phyloP scores from a whole-genome alignment of 2,888 invertebrate species.

The Pheosia tremula region DNA sequence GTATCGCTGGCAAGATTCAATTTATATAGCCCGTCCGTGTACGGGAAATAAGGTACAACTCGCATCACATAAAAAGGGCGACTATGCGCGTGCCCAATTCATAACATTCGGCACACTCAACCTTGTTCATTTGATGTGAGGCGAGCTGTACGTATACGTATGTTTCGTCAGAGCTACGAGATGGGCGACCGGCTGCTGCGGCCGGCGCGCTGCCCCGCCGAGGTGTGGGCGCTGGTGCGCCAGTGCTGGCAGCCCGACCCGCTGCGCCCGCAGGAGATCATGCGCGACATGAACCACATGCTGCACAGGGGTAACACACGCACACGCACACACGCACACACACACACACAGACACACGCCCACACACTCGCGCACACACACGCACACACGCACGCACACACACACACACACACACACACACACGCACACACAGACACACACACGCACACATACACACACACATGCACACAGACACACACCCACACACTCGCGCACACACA shows the following conservation, averaged over 20 bases:
- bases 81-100: no score
- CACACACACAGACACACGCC: no score
- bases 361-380: no score
- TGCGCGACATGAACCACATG: constrained; percentile 93
- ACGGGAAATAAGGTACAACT: no score
- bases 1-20: no score
- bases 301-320: constrained; percentile 85
- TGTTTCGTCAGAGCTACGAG: constrained; percentile 84
- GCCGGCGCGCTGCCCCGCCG: constrained; percentile 88
- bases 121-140: background rate
- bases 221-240: constrained; percentile 90
- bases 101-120: no score
- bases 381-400: background rate
- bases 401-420: background rate
- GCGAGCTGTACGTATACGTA: constrained; percentile 45
- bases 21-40: no score
- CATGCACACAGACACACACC: constrained; percentile 1
- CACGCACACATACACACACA: background rate
- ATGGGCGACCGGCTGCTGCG: constrained; percentile 88
- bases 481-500: background rate
- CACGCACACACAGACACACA: background rate
- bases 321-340: background rate
- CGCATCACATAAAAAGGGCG: no score
- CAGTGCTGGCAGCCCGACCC: constrained; percentile 93
- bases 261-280: constrained; percentile 92